Base-by-base conservation (phyloP, 2,113 vertebrate species). In the Mirounga angustirostris region DNA sequence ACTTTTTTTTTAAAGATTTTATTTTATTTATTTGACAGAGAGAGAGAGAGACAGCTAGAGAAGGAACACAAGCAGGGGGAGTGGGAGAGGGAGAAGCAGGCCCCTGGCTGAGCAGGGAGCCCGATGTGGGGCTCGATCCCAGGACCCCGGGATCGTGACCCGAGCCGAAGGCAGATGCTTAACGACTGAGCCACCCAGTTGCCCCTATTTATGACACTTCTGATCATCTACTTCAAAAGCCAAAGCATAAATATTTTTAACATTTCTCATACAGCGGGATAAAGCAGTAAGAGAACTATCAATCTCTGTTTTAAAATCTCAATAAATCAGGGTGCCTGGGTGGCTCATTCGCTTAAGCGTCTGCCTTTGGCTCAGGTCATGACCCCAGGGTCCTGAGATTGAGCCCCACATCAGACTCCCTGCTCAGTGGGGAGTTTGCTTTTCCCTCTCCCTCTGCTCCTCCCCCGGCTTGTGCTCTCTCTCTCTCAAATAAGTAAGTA, bases 191-290 rank as follows among this genome's bases (percentile, higher is more conserved):
- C 40, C 40, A 43, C 40, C 40, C 40, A 43, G 40, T 4, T 43
- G 40, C 40, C 40, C 40, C 40, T 92, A 54, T 94, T 85, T 58
- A 30, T 79, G 50, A 85, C 18, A 81, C 5, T 67, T 97, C 63
- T 89, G 24, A 56, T 40, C 69, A 5, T 86, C 13, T 73, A 56
- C 43, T 96, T 81, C 22, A 78, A 89, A 97, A 95, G 50, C 54
- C 30, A 46, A 96, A 88, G 36, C 36, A 85, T 36, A 89, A 71
- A 80, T 81, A 40, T 93, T 95, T 94, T 79, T 74, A 94, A 22
- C 26, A 19, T 83, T n/a, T 36, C 14, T 78, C 36, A 52, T 69
- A 59, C 2, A 89, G 18, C 50, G 56, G 30, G 40, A 33, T n/a
- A n/a, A 61, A 95, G 14, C 40, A 88, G 22, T 33, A 63, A 74